Evolutionary conservation across 92 coral and sea anemone species (phyloP).

Genomic region (Porites rus): DNA sequence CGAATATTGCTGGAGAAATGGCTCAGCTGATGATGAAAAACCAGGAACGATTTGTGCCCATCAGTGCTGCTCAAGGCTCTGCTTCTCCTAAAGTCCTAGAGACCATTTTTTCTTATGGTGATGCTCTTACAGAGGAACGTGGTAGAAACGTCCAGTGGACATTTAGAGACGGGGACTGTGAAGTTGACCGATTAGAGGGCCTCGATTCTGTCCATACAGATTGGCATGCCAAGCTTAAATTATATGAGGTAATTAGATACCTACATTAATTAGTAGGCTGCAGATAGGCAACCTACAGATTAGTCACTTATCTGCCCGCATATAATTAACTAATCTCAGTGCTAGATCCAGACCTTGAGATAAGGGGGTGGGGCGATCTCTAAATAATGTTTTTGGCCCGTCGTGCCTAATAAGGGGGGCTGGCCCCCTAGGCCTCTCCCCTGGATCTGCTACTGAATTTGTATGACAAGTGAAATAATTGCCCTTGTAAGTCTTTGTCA

Average conservation of each 20-base stretch:
- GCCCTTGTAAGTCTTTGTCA: too few species aligned
- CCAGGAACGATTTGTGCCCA: slow-evolving; percentile 35
- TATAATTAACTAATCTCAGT: too few species aligned
- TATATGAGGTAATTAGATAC: slow-evolving; percentile 41
- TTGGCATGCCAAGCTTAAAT: slow-evolving; percentile 65
- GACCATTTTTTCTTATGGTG: slow-evolving; percentile 46
- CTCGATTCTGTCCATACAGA: slow-evolving; percentile 50
- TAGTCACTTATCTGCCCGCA: too few species aligned
- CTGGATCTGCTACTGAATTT: too few species aligned
- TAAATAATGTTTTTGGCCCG: too few species aligned
- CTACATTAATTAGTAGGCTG: too few species aligned
- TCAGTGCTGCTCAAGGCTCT: not conserved
- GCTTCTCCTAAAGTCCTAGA: not conserved
- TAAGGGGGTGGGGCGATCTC: too few species aligned
- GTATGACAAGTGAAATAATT: too few species aligned
- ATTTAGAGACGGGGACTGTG: slow-evolving; percentile 41
- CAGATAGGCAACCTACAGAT: too few species aligned
- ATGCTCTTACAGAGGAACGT: slow-evolving; percentile 55
- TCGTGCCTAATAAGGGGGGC: too few species aligned
- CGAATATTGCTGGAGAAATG: slow-evolving; percentile 74
- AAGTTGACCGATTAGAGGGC: slow-evolving; percentile 45
- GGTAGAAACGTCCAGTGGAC: slow-evolving; percentile 60
- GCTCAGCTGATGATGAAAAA: slow-evolving; percentile 37
- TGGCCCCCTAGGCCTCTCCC: too few species aligned
- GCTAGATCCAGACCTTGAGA: too few species aligned